Evolutionary conservation across 1,140 invertebrate species (phyloP), one percentile per base, ranked within the genome.

Genomic region (Trigoniulus corallinus): DNA sequence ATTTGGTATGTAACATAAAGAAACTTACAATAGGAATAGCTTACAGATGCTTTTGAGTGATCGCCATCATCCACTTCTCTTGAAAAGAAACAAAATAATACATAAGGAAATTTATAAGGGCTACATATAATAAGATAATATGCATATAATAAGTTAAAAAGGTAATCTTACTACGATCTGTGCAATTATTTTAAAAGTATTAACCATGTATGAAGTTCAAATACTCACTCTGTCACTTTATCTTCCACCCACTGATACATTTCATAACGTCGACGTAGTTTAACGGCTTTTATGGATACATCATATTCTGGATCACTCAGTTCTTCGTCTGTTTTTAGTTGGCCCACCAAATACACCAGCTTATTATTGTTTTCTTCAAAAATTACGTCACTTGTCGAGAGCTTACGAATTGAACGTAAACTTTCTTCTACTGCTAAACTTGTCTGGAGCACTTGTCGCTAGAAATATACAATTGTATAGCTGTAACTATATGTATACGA

Each of bases 241-340:
- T 87, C 82, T 57, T 92, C 86, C 42, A 88, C 74, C 87, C 87
- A 92, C 62, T 92, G 88, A 62, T 82, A 92, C 82, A 91, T 89
- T 65, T 92, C 86, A 0, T 85, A 83, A 54, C 79, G 70, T 43
- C 82, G 74, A 55, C 78, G 78, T 22, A 86, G 62, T 57, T 82
- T 82, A 0, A 84, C 77, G 20, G 81, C 77, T 48, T 76, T 70
- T 3, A 87, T 74, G 58, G 81, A 76, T 40, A 88, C 76, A 47
- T 81, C 79, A 63, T 87, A 87, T 53, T 81, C 77, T 18, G 77
- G 76, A 63, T 89, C 86, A 7, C 79, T 80, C 51, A 92, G 70
- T 1, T 81, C 81, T 61, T 88, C 83, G n/a, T 77, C 72, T 43
- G 87, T 21, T 24, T 4, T 18, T 15, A 34, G 15, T 7, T 34